Base-by-base conservation (phyloP, 2,113 vertebrate species). In the Cephalopholis sonnerati region DNA sequence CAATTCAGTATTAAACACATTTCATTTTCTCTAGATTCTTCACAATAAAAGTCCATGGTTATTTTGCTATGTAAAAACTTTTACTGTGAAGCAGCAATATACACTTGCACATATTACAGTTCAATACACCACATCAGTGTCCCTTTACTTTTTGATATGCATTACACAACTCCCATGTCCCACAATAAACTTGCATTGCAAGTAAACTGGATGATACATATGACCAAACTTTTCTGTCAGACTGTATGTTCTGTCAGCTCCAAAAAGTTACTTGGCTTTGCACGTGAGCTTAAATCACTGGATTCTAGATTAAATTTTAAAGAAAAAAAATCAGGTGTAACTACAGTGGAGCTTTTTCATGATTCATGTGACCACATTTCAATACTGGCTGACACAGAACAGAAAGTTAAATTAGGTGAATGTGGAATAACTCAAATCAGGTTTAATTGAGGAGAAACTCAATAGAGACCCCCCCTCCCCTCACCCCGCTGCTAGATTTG, bases 381-480 rank as follows among this genome's bases (percentile, higher is more conserved):
- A 71, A 72, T 32, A 44, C 15, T 6, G 9, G 2, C 25, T 65
- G 71, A 54, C 36, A 66, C 46, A 27, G 29, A 81, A 51, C 57
- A 18, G 53, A 77, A 83, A 71, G 57, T 84, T 83, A 77, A 87
- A 89, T 81, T 22, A 70, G 51, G 59, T 67, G 55, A 80, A 89
- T 50, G 25, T 15, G 55, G 11, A 87, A 50, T 59, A 64, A 82
- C 36, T 89, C 36, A 78, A 75, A 89, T 77, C 46, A 32, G 48
- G 53, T 89, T 86, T 86, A 93, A 93, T 81, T 91, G 86, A 91
- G 74, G 12, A 77, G 80, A 91, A 88, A 85, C 79, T 85, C 84
- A 87, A 76, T 61, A 66, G 41, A 62, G 70, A 39, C 24, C 36
- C 58, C 41, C n/a, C 32, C 5, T n/a, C 67, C 17, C 5, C 10